A percentile compares a stretch with the other conserved stretches of the same genome.
Conservation (phyloP, 2,113 vertebrate genomes). For the Acinonyx jubatus region DNA sequence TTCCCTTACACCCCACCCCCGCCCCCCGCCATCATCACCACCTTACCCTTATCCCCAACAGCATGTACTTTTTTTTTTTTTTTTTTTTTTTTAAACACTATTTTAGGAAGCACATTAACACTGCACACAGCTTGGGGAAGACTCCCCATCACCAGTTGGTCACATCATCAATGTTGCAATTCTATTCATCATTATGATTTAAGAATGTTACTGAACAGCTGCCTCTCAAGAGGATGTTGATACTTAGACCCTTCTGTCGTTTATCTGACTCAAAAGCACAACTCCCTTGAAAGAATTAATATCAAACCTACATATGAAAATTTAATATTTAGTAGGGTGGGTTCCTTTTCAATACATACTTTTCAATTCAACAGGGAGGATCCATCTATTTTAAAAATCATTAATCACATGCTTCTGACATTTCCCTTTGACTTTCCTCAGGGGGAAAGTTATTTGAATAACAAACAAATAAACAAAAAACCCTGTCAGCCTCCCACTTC, state of each 20-base stretch:
- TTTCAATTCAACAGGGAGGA: conserved; percentile 75
- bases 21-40: background rate
- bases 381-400: conserved; percentile 77
- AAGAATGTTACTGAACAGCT: conserved; percentile 78
- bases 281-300: conserved; percentile 83
- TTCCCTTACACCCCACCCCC: background rate
- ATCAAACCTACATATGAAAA: conserved; percentile 82
- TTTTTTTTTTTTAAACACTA: conserved; percentile 49
- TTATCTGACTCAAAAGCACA: conserved; percentile 81
- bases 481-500: conserved; percentile 53
- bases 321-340: conserved; percentile 70
- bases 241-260: conserved; percentile 81
- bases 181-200: conserved; percentile 78
- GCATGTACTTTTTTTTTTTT: background rate
- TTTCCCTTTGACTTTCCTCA: conserved; percentile 74
- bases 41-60: background rate
- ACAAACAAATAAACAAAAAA: conserved; percentile 75
- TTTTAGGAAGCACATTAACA: conserved; percentile 73
- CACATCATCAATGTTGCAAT: conserved; percentile 56
- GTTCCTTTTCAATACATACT: conserved; percentile 74
- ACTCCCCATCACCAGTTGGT: conserved; percentile 13
- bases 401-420: conserved; percentile 78
- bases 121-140: conserved; percentile 55
- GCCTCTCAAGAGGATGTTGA: conserved; percentile 70
- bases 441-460: conserved; percentile 76